Percentiles rank a stretch among this genome's conserved stretches.
phyloP scores from a whole-genome alignment of 2,113 vertebrate genomes.

The Paradisaea rubra region DNA sequence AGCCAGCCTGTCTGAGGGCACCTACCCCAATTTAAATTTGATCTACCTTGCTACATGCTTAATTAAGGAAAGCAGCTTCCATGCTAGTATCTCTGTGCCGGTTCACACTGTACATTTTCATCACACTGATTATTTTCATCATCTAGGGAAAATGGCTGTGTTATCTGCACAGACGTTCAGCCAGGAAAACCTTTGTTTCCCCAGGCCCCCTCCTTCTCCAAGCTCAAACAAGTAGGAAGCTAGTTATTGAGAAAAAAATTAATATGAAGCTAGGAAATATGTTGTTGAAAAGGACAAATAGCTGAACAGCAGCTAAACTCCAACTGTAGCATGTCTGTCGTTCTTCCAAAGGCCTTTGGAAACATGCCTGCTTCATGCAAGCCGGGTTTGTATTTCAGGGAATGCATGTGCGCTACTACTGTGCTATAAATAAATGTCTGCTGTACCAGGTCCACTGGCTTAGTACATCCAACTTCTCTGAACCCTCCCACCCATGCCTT shows the following conservation, averaged over 20 bases:
- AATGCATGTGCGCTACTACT: background rate
- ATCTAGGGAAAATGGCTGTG: background rate
- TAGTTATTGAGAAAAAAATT: background rate
- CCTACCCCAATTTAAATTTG: background rate
- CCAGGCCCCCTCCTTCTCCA: background rate
- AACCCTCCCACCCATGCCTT: background rate
- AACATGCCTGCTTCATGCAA: background rate
- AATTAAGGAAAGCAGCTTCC: background rate
- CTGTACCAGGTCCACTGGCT: background rate
- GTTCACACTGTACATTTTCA: accelerated
- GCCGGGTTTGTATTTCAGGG: slow-evolving; percentile 10
- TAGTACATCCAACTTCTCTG: background rate
- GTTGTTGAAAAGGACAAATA: background rate
- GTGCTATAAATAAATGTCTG: background rate
- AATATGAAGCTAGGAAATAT: background rate
- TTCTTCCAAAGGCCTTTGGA: background rate
- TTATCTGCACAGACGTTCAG: background rate
- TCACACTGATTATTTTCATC: background rate
- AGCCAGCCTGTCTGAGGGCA: background rate
- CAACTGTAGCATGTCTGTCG: background rate
- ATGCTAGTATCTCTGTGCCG: accelerated
- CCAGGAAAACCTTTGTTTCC: background rate
- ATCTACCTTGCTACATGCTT: background rate
- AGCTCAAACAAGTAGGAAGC: background rate
- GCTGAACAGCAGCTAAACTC: background rate